Conservation (phyloP, 2,113 vertebrate genomes). For the Psephotus haematonotus region DNA sequence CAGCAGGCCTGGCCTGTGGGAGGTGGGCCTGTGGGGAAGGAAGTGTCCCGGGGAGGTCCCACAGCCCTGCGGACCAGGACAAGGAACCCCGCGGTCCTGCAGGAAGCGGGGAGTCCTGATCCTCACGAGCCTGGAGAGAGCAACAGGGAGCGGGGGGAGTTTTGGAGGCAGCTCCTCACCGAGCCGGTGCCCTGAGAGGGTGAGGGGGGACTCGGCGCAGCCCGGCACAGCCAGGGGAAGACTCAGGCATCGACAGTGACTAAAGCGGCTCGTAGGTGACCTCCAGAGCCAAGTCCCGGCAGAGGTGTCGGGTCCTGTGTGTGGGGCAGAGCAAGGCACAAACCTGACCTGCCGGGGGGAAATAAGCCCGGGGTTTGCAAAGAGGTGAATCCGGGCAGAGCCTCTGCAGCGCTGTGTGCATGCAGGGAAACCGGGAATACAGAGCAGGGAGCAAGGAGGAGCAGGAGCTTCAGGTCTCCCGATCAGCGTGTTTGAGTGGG, state of each 20-base stretch:
- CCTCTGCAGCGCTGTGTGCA: accelerated
- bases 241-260: neutral
- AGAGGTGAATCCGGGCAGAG: neutral
- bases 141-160: accelerated
- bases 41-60: neutral
- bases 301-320: accelerated
- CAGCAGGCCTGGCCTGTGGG: neutral
- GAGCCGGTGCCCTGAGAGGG: neutral
- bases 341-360: neutral
- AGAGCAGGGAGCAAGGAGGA: neutral
- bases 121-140: neutral
- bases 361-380: neutral
- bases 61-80: neutral
- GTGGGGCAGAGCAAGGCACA: neutral
- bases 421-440: neutral
- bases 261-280: accelerated
- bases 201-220: neutral
- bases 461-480: neutral
- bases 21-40: neutral
- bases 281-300: neutral
- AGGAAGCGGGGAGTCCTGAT: neutral
- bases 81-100: neutral
- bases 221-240: neutral
- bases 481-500: accelerated
- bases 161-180: neutral